Base-by-base conservation (phyloP, 2,888 invertebrate genomes). In the Pardosa pseudoannulata region DNA sequence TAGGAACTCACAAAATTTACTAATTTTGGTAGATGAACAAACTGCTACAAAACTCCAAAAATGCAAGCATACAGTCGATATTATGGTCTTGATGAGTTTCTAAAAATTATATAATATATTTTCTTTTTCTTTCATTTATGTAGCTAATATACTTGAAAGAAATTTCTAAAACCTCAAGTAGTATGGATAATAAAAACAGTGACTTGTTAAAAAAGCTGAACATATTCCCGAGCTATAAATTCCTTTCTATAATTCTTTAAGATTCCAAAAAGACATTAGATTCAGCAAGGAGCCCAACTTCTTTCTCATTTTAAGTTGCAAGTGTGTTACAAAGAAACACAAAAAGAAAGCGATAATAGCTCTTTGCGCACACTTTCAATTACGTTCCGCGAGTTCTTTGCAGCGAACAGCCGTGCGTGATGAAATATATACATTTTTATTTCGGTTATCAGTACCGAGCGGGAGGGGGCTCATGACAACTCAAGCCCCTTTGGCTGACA, bases 341-440 rank as follows among this genome's bases (percentile, higher is more conserved):
- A 27, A 27, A 64, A 64, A 27, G 64, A 27, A 28, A 64, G 29
- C 64, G 64, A 64, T 27, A 64, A 64, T 64, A 28, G 64, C 28
- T 64, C 29, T 27, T 46, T 16, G 6, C 41, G 16, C 31, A 36
- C 41, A 16, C 41, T 28, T 70, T 70, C 70, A 70, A 70, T 70
- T 23, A 70, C 28, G 13, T 28, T 16, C 32, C 7, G 9, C 32
- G 36, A 68, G 68, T 19, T 23, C 28, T 16, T 36, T 36, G 31
- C 7, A 9, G 36, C n/a, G 28, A 16, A 70, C n/a, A 68, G 36
- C 9, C 39, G 29, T 19, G 72, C 56, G 11, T 56, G 72, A 28
- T 72, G 56, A 72, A 71, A 71, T 46, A 71, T 41, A 46, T 50
- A 28, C 72, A 50, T 72, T 56, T 56, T 72, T 72, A 72, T 72